Conservation (phyloP, 2,888 invertebrate genomes). For the Amiota mariae region DNA sequence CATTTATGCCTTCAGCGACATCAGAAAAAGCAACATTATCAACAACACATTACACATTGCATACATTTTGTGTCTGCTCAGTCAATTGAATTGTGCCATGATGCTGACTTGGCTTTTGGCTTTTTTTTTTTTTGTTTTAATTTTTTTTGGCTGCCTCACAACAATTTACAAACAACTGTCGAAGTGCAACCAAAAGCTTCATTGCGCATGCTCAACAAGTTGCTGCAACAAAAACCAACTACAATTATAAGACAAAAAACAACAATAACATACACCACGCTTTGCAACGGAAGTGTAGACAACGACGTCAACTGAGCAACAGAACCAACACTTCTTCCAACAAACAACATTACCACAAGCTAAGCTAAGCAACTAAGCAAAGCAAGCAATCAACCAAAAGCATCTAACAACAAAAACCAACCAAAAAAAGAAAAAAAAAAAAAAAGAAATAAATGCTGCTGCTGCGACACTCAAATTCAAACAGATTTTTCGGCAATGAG, state of each 20-base stretch:
- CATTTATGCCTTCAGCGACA: conserved; percentile 56
- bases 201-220: conserved; percentile 58
- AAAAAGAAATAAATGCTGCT: neutral
- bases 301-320: neutral
- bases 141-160: conserved; percentile 23
- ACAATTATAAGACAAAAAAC: conserved; percentile 10
- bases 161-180: conserved; percentile 62
- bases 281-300: conserved; percentile 25
- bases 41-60: conserved; percentile 34
- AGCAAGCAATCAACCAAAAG: neutral
- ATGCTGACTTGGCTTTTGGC: conserved; percentile 21
- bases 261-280: neutral
- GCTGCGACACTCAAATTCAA: neutral
- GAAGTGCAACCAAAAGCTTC: conserved; percentile 46
- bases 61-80: conserved; percentile 36
- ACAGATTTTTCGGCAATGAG: conserved; percentile 30
- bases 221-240: conserved; percentile 19
- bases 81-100: conserved; percentile 1
- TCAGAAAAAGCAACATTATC: conserved; percentile 24
- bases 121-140: no score
- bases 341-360: no score
- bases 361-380: neutral
- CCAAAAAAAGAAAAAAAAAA: conserved; percentile 1
- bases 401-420: neutral
- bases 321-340: no score